Evolutionary conservation across 2,797 vertebrate genomes (phyloP), one percentile per base, ranked within the genome.

Genomic region (Siniperca scherzeri): DNA sequence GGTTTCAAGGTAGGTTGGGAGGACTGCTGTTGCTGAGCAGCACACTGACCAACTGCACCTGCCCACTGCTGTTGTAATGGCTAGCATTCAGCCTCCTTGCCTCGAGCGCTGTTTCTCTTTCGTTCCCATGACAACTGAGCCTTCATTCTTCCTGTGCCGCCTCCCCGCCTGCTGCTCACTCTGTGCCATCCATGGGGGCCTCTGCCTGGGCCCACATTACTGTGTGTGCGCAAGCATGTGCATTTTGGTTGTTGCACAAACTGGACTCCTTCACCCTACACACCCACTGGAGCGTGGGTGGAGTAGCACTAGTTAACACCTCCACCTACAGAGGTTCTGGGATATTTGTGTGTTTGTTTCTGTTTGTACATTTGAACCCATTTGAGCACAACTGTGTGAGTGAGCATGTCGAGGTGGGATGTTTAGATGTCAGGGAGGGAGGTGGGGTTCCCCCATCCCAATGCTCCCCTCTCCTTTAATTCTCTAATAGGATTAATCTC

Each of bases 121-220:
- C 27, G 93, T 95, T 95, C 89, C 94, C 93, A 95, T 95, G 94
- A 93, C 94, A 95, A 95, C 95, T 81, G 74, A 83, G 89, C 84
- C 90, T 85, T 84, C 84, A 64, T 92, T 87, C 90, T 89, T 80
- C 70, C 82, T 77, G 91, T 90, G 86, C 92, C 84, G 88, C 91
- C 91, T 89, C 82, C 84, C 87, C 60, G 90, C 90, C 89, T 93
- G 93, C 92, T 91, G 92, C 89, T 92, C 84, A 38, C 87, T 90
- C 79, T 1, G 62, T 82, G 87, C 85, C 69, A 27, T 88, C 77
- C 88, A 80, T 25, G 55, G 90, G 81, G 86, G 85, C 81, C 85
- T 90, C 81, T 77, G 89, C 83, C 60, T 81, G 76, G 83, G 83
- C 86, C 73, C 71, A 83, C 86, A 78, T 80, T 73, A 55, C 73